phyloP scores from a whole-genome alignment of 2,797 vertebrate species.

The Peromyscus nudipes region DNA sequence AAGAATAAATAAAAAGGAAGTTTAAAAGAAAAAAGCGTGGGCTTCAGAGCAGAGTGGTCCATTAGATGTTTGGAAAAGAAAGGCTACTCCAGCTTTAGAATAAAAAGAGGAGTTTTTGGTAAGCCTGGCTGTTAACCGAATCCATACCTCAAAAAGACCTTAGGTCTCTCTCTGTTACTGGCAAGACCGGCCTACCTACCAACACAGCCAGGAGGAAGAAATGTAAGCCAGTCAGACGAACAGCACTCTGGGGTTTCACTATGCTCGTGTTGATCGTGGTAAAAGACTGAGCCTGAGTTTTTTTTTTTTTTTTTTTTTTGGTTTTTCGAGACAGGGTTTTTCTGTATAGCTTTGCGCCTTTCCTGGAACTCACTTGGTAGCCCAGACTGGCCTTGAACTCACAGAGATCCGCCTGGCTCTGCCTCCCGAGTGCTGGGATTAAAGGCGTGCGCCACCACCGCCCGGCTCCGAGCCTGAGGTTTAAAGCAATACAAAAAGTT shows the following conservation, averaged over 20 bases:
- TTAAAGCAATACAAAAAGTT: background rate
- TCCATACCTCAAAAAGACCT: background rate
- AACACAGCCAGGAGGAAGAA: background rate
- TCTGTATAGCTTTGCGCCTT: no score
- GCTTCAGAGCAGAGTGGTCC: background rate
- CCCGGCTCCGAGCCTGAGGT: background rate
- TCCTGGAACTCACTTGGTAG: no score
- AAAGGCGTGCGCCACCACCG: no score
- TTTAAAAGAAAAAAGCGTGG: background rate
- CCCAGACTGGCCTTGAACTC: no score
- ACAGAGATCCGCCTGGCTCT: no score
- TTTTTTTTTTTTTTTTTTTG: no score
- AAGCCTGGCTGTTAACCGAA: background rate
- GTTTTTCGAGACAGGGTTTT: no score
- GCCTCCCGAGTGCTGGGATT: no score
- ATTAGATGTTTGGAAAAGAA: background rate
- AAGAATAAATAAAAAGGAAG: background rate
- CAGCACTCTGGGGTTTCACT: no score
- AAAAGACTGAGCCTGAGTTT: background rate
- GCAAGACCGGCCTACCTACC: background rate
- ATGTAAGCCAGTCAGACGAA: background rate
- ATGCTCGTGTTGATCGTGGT: fast-evolving
- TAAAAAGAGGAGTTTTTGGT: background rate
- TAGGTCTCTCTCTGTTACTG: background rate
- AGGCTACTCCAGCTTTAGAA: background rate